Conservation (phyloP, 2,888 invertebrate species). For the Microctonus hyperodae region DNA sequence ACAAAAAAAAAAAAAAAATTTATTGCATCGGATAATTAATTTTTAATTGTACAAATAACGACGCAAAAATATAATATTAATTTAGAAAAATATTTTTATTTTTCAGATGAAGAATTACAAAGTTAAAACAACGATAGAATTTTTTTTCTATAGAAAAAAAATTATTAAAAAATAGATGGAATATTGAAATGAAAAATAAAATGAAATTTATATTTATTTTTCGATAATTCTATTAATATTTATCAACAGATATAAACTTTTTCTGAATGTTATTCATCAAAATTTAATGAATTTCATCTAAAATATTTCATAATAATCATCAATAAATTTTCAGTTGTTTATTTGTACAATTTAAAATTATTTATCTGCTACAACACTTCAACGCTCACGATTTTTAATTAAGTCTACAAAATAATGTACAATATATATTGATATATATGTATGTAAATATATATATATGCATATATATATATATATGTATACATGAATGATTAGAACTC, state of each 20-base stretch:
- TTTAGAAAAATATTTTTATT: no score
- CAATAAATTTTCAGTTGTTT: not conserved
- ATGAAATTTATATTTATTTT: not conserved
- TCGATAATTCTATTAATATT: not conserved
- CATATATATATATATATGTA: conserved; percentile 1
- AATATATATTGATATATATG: not conserved
- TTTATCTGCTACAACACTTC: not conserved
- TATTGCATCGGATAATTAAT: not conserved
- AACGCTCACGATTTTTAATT: not conserved
- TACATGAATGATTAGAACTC: not conserved
- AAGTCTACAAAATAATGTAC: not conserved
- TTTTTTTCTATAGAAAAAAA: not conserved
- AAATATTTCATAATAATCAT: not conserved
- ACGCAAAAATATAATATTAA: no score
- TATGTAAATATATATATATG: not conserved
- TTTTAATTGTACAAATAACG: not conserved
- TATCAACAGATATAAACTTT: not conserved
- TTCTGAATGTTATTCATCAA: not conserved
- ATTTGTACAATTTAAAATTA: not conserved
- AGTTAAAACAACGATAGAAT: not conserved
- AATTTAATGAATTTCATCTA: not conserved
- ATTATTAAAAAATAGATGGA: not conserved
- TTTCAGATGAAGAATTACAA: not conserved
- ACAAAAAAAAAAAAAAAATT: no score
- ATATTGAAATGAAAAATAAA: not conserved